These are phyloP conservation scores for Cephus nigrinus DNA, from an alignment of 2,888 invertebrate species.

Conservation along the genomic window DNA sequence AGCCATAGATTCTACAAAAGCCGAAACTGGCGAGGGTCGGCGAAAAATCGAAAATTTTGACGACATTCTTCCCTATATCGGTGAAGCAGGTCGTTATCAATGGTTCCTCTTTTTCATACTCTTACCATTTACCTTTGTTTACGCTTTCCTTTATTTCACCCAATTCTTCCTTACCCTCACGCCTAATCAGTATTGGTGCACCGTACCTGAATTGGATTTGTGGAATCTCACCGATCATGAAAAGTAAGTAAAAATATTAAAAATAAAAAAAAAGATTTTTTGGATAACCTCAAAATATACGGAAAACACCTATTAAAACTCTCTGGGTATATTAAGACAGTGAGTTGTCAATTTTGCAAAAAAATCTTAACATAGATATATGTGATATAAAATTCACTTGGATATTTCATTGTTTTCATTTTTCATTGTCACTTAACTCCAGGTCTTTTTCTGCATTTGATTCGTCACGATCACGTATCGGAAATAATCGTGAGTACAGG, in stretches of 20 bases:
- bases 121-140: constrained; percentile 62
- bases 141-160: constrained; percentile 62
- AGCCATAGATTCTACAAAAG: constrained; percentile 47
- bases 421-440: background rate
- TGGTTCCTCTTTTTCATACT: constrained; percentile 59
- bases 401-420: no score
- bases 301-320: background rate
- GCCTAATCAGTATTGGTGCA: constrained; percentile 62
- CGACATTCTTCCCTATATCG: constrained; percentile 60
- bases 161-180: constrained; percentile 62
- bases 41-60: constrained; percentile 59
- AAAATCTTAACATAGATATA: background rate
- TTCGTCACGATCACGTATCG: background rate
- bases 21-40: constrained; percentile 46
- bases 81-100: constrained; percentile 62
- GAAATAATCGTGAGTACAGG: background rate
- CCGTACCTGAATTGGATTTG: constrained; percentile 51
- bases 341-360: background rate
- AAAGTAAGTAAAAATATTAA: constrained; percentile 45
- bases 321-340: background rate
- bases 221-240: constrained; percentile 55
- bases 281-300: background rate
- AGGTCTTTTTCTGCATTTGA: background rate
- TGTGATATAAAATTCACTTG: background rate
- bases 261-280: no score